A percentile compares a stretch with the other conserved stretches of the same genome.
These are phyloP conservation scores for Xestia c-nigrum DNA, from an alignment of 2,888 invertebrate genomes.

Conservation along the genomic window DNA sequence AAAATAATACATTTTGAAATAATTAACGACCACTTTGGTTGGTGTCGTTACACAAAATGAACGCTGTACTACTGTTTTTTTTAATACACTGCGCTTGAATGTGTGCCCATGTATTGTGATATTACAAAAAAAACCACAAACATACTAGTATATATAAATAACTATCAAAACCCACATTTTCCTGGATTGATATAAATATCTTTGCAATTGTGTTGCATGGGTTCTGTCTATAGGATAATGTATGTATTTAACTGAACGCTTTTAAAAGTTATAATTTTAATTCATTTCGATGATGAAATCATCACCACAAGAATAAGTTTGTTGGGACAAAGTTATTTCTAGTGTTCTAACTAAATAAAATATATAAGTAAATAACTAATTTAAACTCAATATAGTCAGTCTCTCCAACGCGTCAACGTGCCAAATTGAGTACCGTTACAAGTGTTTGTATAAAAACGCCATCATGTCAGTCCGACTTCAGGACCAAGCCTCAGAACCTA, in stretches of 20 bases:
- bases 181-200: slow-evolving; percentile 24
- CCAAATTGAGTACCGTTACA: too few relatives aligned
- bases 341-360: background rate
- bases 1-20: slow-evolving; percentile 34
- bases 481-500: too few relatives aligned
- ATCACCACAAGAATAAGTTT: background rate
- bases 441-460: too few relatives aligned
- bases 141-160: slow-evolving; percentile 6
- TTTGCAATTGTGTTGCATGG: background rate
- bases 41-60: slow-evolving; percentile 23
- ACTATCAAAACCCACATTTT: slow-evolving; percentile 26
- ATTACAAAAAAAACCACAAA: slow-evolving; percentile 34
- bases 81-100: background rate
- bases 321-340: background rate
- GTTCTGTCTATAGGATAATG: too few relatives aligned
- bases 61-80: background rate
- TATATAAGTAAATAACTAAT: too few relatives aligned
- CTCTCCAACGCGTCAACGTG: too few relatives aligned
- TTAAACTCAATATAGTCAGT: too few relatives aligned
- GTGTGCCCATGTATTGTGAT: slow-evolving; percentile 1
- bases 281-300: background rate
- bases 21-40: slow-evolving; percentile 15
- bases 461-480: too few relatives aligned
- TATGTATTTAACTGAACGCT: background rate
- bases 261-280: background rate